Evolutionary conservation across 1,140 invertebrate genomes (phyloP).

Genomic region (Episyrphus balteatus): DNA sequence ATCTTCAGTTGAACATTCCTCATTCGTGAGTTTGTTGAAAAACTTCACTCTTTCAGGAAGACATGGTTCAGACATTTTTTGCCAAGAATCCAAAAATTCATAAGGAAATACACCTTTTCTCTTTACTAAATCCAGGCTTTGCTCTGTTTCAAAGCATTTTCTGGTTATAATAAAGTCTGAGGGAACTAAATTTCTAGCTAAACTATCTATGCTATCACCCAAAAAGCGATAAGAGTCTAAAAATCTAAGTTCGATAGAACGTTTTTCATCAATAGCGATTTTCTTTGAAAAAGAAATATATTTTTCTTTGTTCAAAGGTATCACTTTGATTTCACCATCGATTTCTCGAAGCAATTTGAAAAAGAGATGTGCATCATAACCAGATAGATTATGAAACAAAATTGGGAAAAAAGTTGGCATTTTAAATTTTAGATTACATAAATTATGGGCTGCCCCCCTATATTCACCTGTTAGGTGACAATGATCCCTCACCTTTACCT

Average conservation of each 20-base stretch:
- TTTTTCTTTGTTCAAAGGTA: constrained; percentile 32
- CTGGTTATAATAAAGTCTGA: too few species aligned
- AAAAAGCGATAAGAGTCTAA: constrained; percentile 27
- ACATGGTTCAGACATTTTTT: too few species aligned
- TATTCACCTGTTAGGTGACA: constrained; percentile 18
- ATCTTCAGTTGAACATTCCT: too few species aligned
- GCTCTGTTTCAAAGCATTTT: too few species aligned
- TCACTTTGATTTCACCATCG: constrained; percentile 13
- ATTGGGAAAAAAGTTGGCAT: constrained; percentile 20
- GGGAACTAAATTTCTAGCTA: constrained; percentile 15
- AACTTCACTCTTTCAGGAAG: too few species aligned
- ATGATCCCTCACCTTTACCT: neutral
- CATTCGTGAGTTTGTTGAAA: too few species aligned
- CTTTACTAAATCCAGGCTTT: constrained; percentile 14
- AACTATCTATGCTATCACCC: constrained; percentile 8
- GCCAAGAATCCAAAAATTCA: too few species aligned
- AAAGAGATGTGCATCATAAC: constrained; percentile 34
- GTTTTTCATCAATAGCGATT: constrained; percentile 4
- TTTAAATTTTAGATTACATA: constrained; percentile 23
- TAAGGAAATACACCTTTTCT: too few species aligned
- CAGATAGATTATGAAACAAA: constrained; percentile 30
- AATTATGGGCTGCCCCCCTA: constrained; percentile 17
- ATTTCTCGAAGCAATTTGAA: too few species aligned
- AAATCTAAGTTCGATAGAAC: constrained; percentile 18
- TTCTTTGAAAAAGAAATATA: constrained; percentile 16